Base-by-base conservation (phyloP, 2,113 vertebrate genomes). In the Montifringilla adamsi region DNA sequence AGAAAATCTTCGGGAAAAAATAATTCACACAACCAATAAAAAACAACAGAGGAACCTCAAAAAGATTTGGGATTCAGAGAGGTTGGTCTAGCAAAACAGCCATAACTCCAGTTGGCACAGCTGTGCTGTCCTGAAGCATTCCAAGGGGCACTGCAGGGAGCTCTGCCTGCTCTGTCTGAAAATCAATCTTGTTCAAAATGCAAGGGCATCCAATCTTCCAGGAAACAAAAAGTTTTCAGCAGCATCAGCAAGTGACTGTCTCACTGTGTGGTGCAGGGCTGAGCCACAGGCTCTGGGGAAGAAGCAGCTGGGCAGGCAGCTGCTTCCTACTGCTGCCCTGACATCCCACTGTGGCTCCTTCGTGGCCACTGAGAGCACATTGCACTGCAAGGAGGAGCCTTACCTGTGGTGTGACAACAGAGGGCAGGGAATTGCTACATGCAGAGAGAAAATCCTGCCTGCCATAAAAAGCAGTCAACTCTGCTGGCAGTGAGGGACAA, bases 361-460 rank as follows among this genome's bases (percentile, higher is more conserved):
- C 0, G 0, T 9, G 19, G 15, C 33, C 2, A 4, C 44, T 46
- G 35, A 3, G 44, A 3, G 26, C 50, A 53, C 1, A 7, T 5
- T 20, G 33, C 5, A 4, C n/a, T 53, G 49, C 12, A 47, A 52
- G 31, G 53, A 69, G 30, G 8, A n/a, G 33, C 9, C 7, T 73
- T 39, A 60, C 30, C 39, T 52, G 16, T 5, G 2, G 17, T 4
- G 9, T 24, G 24, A 41, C 44, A 15, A 15, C 47, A 47, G 8
- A 6, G 2, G 7, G 11, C 7, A 59, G 37, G 30, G 37, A 76
- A 58, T 20, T 80, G 39, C 74, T 31, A 2, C 0, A 1, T 9
- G 5, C 15, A 18, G 28, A 49, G 30, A 56, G 43, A 84, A 93
- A 87, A 56, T 31, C 37, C 28, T 4, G 27, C 35, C 53, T 64